Evolutionary conservation across 2,113 vertebrate genomes (phyloP).

Genomic region (Podocnemis expansa): DNA sequence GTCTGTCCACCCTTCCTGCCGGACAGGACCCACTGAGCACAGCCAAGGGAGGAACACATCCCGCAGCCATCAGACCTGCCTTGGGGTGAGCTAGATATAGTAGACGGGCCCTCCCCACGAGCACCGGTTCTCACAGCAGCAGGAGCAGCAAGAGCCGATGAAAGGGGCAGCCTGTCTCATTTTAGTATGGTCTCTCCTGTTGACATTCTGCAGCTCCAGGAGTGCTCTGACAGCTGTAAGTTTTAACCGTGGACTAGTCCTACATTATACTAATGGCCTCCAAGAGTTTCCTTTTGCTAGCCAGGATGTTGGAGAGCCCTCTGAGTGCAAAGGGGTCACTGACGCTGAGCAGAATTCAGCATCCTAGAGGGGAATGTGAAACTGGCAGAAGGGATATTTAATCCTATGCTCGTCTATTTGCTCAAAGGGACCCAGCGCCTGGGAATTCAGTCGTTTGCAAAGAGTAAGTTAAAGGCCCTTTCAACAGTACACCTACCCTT

Average conservation of each 20-base stretch:
- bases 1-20: not conserved
- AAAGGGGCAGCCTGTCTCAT: no score
- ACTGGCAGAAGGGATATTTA: not conserved
- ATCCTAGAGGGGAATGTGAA: not conserved
- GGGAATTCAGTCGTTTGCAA: not conserved
- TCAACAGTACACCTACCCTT: not conserved
- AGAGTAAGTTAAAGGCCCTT: not conserved
- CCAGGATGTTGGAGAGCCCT: not conserved
- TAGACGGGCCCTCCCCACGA: no score
- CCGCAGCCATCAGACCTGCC: no score
- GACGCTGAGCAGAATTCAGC: not conserved
- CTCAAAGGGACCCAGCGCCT: not conserved
- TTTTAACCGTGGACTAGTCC: no score
- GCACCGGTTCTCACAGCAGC: no score
- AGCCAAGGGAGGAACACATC: no score
- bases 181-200: no score
- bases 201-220: no score
- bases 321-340: conserved; percentile 25
- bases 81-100: no score
- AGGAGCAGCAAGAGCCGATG: no score
- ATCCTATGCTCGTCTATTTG: not conserved
- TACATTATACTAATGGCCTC: conserved; percentile 37
- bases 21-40: no score
- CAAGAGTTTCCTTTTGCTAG: conserved; percentile 5
- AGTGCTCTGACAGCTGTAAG: no score